These are phyloP conservation scores for Aplodontia rufa DNA, from an alignment of 2,113 vertebrate genomes.

Conservation along the genomic window DNA sequence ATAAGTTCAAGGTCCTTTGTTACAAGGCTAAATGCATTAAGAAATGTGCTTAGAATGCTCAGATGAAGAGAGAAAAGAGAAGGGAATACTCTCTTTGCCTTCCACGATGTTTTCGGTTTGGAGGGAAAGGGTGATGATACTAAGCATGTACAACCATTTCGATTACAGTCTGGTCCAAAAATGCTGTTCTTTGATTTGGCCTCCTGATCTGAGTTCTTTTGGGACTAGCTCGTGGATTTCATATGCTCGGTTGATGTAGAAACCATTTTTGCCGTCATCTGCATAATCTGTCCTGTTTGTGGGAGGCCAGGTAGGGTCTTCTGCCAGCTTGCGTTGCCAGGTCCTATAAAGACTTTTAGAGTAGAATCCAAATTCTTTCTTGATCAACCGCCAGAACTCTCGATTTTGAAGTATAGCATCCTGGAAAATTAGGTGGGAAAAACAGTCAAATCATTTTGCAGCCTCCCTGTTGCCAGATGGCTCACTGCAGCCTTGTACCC, in stretches of 20 bases:
- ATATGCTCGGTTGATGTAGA: slow-evolving; percentile 72
- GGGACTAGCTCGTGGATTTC: slow-evolving; percentile 29
- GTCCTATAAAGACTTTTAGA: slow-evolving; percentile 79
- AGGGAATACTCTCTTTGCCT: background rate
- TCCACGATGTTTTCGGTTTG: background rate
- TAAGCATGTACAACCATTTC: background rate
- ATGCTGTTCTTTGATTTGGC: slow-evolving; percentile 52
- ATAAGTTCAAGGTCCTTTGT: background rate
- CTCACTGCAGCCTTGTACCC: no score
- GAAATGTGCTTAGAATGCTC: background rate
- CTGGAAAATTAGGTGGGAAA: slow-evolving; percentile 43
- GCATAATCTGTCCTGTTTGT: slow-evolving; percentile 67
- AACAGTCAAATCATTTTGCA: background rate
- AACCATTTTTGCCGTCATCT: slow-evolving; percentile 4
- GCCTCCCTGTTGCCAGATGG: no score
- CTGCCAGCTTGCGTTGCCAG: slow-evolving; percentile 77
- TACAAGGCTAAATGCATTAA: background rate
- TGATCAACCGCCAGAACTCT: slow-evolving; percentile 80
- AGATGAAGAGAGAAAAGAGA: background rate
- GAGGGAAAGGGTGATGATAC: background rate
- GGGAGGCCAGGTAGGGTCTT: slow-evolving; percentile 75
- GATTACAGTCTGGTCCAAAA: slow-evolving; percentile 70
- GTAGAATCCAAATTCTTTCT: slow-evolving; percentile 71
- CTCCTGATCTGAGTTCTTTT: background rate
- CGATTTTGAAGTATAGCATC: slow-evolving; percentile 82